A percentile compares a stretch with the other conserved stretches of the same genome.
Conservation (phyloP, 2,797 vertebrate genomes). For the Mastacembelus armatus region DNA sequence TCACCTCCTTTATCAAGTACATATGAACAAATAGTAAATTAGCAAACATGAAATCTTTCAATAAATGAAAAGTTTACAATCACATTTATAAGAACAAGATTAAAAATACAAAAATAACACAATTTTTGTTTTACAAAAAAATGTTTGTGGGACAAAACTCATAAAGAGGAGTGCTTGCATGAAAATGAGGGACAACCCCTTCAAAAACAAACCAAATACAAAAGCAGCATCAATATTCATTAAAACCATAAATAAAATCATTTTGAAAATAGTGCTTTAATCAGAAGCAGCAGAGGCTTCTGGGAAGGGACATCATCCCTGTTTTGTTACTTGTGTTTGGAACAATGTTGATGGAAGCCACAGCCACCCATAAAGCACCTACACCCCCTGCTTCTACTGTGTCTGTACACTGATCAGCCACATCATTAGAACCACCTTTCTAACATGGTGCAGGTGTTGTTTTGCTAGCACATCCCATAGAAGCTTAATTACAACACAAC, state of each 20-base stretch:
- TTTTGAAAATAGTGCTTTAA: slow-evolving; percentile 92
- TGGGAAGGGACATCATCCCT: slow-evolving; percentile 94
- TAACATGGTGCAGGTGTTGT: too few species aligned
- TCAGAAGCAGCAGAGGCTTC: slow-evolving; percentile 82
- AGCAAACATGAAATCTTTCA: slow-evolving; percentile 94
- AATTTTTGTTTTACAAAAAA: slow-evolving; percentile 82
- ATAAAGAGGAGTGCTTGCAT: slow-evolving; percentile 86
- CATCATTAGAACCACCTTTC: too few species aligned
- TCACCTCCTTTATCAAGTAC: slow-evolving; percentile 94
- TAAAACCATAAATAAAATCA: slow-evolving; percentile 63
- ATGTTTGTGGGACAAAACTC: slow-evolving; percentile 76
- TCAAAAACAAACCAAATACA: slow-evolving; percentile 69
- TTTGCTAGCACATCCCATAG: too few species aligned
- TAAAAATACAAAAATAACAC: slow-evolving; percentile 85
- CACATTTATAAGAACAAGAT: slow-evolving; percentile 80
- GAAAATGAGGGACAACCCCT: slow-evolving; percentile 85
- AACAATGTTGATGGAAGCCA: slow-evolving; percentile 87
- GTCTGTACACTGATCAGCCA: too few species aligned
- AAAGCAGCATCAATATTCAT: slow-evolving; percentile 94
- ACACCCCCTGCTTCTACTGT: slow-evolving; percentile 58
- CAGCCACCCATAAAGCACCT: slow-evolving; percentile 24
- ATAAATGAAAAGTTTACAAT: slow-evolving; percentile 81
- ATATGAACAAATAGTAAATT: slow-evolving; percentile 92
- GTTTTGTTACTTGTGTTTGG: slow-evolving; percentile 89
- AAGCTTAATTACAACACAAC: too few species aligned